Conservation (phyloP, 1,140 invertebrate species). For the Condylostylus longicornis region DNA sequence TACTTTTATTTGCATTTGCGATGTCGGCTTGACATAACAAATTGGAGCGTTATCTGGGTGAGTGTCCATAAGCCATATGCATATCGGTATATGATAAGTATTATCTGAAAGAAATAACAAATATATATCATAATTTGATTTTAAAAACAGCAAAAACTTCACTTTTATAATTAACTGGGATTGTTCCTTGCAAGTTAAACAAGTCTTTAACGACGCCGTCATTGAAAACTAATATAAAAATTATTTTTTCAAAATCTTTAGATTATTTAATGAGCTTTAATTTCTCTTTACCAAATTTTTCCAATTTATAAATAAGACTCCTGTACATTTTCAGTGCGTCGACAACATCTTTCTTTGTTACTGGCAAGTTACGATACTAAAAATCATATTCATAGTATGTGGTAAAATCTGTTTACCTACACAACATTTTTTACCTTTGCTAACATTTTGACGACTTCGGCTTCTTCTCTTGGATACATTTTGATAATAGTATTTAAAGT, state of each 20-base stretch:
- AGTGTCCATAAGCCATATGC: slow-evolving; percentile 91
- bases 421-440: background rate
- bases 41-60: slow-evolving; percentile 96
- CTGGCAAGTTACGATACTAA: slow-evolving; percentile 26
- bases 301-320: slow-evolving; percentile 20
- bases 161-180: slow-evolving; percentile 84
- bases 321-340: slow-evolving; percentile 23
- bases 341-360: slow-evolving; percentile 27
- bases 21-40: slow-evolving; percentile 91
- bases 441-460: background rate
- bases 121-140: background rate
- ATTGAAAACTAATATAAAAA: slow-evolving; percentile 58
- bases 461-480: no score
- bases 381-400: slow-evolving; percentile 1
- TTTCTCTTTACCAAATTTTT: slow-evolving; percentile 18
- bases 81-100: slow-evolving; percentile 91
- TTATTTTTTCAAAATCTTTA: background rate
- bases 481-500: no score
- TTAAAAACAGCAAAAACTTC: background rate
- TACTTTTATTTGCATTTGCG: slow-evolving; percentile 88
- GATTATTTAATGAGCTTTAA: background rate
- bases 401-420: background rate
- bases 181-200: slow-evolving; percentile 76
- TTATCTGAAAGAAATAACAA: slow-evolving; percentile 38
- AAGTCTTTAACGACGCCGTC: slow-evolving; percentile 73